Evolutionary conservation across 1,140 invertebrate genomes (phyloP), one percentile per base, ranked within the genome.

Genomic region (Galendromus occidentalis): DNA sequence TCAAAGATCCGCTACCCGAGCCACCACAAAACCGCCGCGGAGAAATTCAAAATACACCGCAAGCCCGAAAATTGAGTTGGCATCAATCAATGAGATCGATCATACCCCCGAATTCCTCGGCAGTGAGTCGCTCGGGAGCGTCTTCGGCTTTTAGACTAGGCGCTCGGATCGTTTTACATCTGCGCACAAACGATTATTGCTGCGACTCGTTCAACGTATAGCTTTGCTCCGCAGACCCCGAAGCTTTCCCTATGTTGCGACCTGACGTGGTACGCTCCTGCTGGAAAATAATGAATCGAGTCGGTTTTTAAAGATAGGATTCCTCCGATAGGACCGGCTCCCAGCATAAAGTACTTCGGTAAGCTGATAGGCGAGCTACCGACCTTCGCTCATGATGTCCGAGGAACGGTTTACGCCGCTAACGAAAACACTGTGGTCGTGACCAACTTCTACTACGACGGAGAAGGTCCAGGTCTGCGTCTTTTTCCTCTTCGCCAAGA

Each of bases 341-440:
- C 51, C 14, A 59, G 51, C 22, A 59, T 59, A 20, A 65, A 67
- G 7, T 69, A 69, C 28, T 68, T 65, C 28, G 69, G 69, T 14
- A 69, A 66, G 64, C 45, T 30, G 18, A 42, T 69, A 88, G 66
- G 42, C 22, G 66, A 67, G 2, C 66, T 71, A 25, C 64, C 59
- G 22, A 80, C 82, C 55, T 85, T 83, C 72, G 85, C 82, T 0
- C 86, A 91, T 69, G 82, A 82, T 33, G 86, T 91, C 44, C 76
- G 78, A 42, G 88, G 88, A 1, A 81, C 80, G 1, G 85, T 85
- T 7, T 91, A 88, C 75, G 87, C 86, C 0, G 85, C 91, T 1
- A 88, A 91, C 71, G 88, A 92, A 71, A 84, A 80, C 68, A 90
- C 86, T 20, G 79, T 93, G 65, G 91, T 86, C 75, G 84, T 92